A percentile compares a stretch with the other conserved stretches of the same genome.
phyloP scores from a whole-genome alignment of 2,888 invertebrate species.

The Lysandra coridon region DNA sequence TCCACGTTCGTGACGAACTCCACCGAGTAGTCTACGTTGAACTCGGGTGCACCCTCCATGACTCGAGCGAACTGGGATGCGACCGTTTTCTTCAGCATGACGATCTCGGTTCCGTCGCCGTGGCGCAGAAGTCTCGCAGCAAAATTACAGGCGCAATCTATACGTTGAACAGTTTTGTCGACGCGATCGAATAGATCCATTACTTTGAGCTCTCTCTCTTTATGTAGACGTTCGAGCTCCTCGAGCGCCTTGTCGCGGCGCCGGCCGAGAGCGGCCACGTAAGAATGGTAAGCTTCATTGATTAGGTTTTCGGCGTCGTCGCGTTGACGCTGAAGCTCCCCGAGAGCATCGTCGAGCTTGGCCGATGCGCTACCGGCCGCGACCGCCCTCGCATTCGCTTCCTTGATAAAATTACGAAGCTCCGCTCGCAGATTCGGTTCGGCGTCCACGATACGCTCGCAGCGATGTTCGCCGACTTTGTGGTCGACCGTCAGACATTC shows the following conservation, averaged over 20 bases:
- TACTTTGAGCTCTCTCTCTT: conserved; percentile 91
- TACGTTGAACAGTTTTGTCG: conserved; percentile 90
- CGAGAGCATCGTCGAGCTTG: conserved; percentile 88
- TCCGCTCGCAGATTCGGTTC: conserved; percentile 90
- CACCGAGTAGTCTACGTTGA: conserved; percentile 88
- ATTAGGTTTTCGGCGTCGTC: conserved; percentile 92
- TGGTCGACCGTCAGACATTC: conserved; percentile 93
- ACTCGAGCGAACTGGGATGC: conserved; percentile 88
- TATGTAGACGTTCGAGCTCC: conserved; percentile 88
- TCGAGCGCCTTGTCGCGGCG: conserved; percentile 88
- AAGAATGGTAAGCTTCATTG: conserved; percentile 88
- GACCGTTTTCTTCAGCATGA: conserved; percentile 90
- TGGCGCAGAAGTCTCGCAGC: conserved; percentile 89
- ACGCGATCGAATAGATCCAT: conserved; percentile 93
- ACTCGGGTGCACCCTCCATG: conserved; percentile 90
- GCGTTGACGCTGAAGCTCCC: conserved; percentile 92
- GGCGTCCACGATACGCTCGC: conserved; percentile 89
- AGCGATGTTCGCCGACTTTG: conserved; percentile 90
- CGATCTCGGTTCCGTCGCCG: conserved; percentile 91
- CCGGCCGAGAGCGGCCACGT: conserved; percentile 89
- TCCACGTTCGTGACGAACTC: conserved; percentile 90
- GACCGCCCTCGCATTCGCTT: conserved; percentile 87
- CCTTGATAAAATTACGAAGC: conserved; percentile 85
- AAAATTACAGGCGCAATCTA: conserved; percentile 93
- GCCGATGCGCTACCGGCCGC: conserved; percentile 88